A percentile compares a stretch with the other conserved stretches of the same genome.
Conservation (phyloP, 2,888 invertebrate genomes). For the Adelognathus sp. region DNA sequence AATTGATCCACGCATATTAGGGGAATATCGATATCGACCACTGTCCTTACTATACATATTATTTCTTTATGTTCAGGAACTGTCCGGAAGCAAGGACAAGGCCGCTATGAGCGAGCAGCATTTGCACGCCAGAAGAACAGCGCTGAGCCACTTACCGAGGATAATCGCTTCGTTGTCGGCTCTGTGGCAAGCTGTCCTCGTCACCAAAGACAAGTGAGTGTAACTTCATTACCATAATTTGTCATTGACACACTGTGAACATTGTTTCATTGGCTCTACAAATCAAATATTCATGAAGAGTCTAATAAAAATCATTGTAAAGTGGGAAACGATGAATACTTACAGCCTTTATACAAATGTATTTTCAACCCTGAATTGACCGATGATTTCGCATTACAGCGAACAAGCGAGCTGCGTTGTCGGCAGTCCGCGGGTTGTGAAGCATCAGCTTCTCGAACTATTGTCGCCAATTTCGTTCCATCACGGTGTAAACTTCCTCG, state of each 20-base stretch:
- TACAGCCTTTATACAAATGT: neutral
- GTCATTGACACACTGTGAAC: neutral
- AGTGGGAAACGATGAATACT: neutral
- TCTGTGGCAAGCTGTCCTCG: constrained; percentile 88
- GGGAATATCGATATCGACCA: too few relatives aligned
- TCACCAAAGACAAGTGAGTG: constrained; percentile 82
- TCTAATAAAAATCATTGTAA: neutral
- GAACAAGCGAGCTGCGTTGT: constrained; percentile 83
- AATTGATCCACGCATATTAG: too few relatives aligned
- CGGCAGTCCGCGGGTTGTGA: constrained; percentile 86
- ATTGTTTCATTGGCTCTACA: too few relatives aligned
- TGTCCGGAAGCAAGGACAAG: constrained; percentile 76
- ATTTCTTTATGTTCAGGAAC: constrained; percentile 69
- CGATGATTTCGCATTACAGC: constrained; percentile 71
- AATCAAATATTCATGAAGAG: neutral
- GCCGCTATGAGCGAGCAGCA: constrained; percentile 80
- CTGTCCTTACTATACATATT: too few relatives aligned
- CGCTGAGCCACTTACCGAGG: constrained; percentile 90
- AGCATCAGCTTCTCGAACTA: constrained; percentile 90
- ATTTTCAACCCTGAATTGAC: neutral
- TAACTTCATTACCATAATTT: neutral
- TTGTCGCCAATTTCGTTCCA: constrained; percentile 92
- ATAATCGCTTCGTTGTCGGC: constrained; percentile 90
- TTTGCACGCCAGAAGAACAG: constrained; percentile 86
- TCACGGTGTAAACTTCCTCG: constrained; percentile 90